These are phyloP conservation scores for Ophion ellenae DNA, from an alignment of 2,888 invertebrate genomes.

Conservation along the genomic window DNA sequence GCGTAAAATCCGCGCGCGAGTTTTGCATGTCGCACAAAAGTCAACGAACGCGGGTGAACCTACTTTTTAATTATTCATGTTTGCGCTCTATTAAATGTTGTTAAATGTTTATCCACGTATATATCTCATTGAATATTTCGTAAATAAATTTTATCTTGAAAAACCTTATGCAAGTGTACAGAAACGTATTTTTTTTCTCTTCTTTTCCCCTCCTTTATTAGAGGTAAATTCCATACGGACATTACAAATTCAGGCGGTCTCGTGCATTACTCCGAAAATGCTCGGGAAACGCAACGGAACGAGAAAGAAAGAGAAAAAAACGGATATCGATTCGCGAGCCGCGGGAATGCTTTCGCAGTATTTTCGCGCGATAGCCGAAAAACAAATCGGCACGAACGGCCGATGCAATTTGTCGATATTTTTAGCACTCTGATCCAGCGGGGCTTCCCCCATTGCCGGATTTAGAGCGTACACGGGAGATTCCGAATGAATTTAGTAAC, in stretches of 20 bases:
- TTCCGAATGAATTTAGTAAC: neutral
- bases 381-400: slow-evolving; percentile 3
- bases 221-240: neutral
- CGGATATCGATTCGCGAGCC: slow-evolving; percentile 1
- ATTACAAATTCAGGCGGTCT: neutral
- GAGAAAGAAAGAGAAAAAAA: neutral
- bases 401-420: slow-evolving; percentile 21
- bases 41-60: neutral
- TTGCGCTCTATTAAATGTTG: neutral
- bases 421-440: neutral
- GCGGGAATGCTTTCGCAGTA: neutral
- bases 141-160: no score
- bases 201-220: neutral
- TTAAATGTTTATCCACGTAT: no score
- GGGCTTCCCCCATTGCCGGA: neutral
- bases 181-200: no score
- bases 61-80: neutral
- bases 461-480: neutral
- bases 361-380: neutral
- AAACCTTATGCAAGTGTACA: no score
- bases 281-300: neutral
- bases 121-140: no score
- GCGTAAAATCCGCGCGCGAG: neutral
- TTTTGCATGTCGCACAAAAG: neutral
- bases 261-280: neutral